phyloP scores from a whole-genome alignment of 2,113 vertebrate species.

The Labeo catla region DNA sequence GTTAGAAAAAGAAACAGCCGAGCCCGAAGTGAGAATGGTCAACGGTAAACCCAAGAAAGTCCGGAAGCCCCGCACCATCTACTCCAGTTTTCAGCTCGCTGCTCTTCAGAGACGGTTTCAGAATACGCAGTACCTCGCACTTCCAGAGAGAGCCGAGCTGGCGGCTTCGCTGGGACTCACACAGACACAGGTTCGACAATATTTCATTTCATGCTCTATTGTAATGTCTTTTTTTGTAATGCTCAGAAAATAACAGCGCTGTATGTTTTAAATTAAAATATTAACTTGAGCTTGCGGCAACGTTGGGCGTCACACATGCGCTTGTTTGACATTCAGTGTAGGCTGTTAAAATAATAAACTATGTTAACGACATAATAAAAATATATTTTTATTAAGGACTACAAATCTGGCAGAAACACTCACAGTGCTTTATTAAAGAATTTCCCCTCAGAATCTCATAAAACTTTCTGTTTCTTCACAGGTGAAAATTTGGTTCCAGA shows the following conservation, averaged over 20 bases:
- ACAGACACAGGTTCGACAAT: constrained; percentile 88
- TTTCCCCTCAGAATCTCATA: neutral
- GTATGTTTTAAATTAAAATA: neutral
- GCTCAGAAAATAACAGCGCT: neutral
- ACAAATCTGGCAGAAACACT: neutral
- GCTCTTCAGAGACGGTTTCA: constrained; percentile 96
- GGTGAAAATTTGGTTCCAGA: constrained; percentile 99
- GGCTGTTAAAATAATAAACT: neutral
- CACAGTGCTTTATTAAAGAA: neutral
- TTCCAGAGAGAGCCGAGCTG: constrained; percentile 96
- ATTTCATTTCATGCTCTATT: neutral
- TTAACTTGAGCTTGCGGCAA: neutral
- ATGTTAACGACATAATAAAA: neutral
- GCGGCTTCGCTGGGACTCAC: constrained; percentile 94
- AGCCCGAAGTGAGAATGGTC: constrained; percentile 97
- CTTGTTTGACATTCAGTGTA: neutral
- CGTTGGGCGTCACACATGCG: neutral
- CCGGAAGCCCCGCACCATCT: constrained; percentile 96
- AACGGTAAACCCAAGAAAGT: constrained; percentile 99
- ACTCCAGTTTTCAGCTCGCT: constrained; percentile 98
- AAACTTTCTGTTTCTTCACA: constrained; percentile 56
- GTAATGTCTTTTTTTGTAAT: neutral
- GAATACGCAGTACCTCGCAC: constrained; percentile 97
- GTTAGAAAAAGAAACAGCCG: constrained; percentile 91
- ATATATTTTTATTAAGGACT: neutral